A percentile compares a stretch with the other conserved stretches of the same genome.
These are phyloP conservation scores for Sebastolobus altivelis DNA, from an alignment of 2,797 vertebrate species.

Conservation along the genomic window DNA sequence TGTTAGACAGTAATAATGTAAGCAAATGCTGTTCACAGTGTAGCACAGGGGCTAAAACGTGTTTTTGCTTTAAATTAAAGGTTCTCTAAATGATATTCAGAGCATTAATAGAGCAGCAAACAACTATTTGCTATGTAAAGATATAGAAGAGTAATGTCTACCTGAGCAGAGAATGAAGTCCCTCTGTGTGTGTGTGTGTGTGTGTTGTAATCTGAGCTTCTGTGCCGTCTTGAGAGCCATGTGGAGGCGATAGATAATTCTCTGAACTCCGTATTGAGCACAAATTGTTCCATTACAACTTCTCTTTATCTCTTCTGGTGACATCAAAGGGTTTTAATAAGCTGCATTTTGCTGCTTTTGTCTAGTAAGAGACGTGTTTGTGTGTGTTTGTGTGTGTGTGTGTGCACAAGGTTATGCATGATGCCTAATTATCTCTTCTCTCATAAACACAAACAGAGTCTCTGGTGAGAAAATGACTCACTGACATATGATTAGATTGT, in stretches of 20 bases:
- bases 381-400: not conserved
- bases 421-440: constrained; percentile 48
- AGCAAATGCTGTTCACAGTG: not conserved
- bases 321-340: not conserved
- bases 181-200: not conserved
- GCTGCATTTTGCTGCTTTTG: not conserved
- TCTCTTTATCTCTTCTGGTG: not conserved
- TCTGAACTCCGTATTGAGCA: not conserved
- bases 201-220: not conserved
- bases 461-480: constrained; percentile 58
- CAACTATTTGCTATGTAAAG: not conserved
- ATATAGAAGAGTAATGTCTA: not conserved
- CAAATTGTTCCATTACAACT: not conserved
- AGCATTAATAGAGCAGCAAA: not conserved
- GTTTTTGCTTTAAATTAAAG: not conserved
- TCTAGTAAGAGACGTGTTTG: not conserved
- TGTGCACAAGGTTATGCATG: not conserved
- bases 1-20: not conserved
- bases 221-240: not conserved
- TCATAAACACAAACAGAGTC: constrained; percentile 44
- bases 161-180: not conserved
- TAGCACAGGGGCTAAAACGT: not conserved
- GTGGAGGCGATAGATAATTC: not conserved
- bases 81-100: not conserved
- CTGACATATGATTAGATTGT: constrained; percentile 41